Evolutionary conservation across 2,888 invertebrate genomes (phyloP).

Genomic region (Acronicta alni): DNA sequence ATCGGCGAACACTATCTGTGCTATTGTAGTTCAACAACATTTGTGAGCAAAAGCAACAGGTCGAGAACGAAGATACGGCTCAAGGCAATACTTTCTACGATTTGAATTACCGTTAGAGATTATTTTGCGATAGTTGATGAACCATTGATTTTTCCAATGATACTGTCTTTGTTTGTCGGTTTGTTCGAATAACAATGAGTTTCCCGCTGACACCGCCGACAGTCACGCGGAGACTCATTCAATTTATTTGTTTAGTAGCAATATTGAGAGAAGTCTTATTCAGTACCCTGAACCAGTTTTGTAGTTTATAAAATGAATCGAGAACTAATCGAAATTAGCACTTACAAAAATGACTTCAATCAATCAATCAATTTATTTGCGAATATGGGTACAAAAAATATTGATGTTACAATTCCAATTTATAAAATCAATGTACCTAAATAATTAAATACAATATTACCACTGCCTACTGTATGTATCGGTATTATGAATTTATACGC

Average conservation of each 20-base stretch:
- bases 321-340: too few species aligned
- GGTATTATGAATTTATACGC: too few species aligned
- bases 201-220: slow-evolving; percentile 17
- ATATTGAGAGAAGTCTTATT: slow-evolving; percentile 11
- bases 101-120: slow-evolving; percentile 44
- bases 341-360: too few species aligned
- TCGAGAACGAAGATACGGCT: slow-evolving; percentile 47
- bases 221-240: slow-evolving; percentile 28
- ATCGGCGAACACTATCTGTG: slow-evolving; percentile 9
- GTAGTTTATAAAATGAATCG: background rate
- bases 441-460: too few species aligned
- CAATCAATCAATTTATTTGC: too few species aligned
- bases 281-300: background rate
- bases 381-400: too few species aligned
- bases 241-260: slow-evolving; percentile 14
- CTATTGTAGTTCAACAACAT: slow-evolving; percentile 29
- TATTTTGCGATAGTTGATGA: slow-evolving; percentile 36
- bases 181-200: slow-evolving; percentile 38
- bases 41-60: slow-evolving; percentile 64
- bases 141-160: slow-evolving; percentile 28
- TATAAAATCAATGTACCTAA: background rate
- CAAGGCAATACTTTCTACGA: slow-evolving; percentile 43
- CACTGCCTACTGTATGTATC: too few species aligned
- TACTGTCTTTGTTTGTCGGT: slow-evolving; percentile 30
- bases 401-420: too few species aligned